Percentiles rank a stretch among this genome's conserved stretches.
Evolutionary conservation across 2,113 vertebrate genomes (phyloP).

Genomic region (Mustelus asterias): DNA sequence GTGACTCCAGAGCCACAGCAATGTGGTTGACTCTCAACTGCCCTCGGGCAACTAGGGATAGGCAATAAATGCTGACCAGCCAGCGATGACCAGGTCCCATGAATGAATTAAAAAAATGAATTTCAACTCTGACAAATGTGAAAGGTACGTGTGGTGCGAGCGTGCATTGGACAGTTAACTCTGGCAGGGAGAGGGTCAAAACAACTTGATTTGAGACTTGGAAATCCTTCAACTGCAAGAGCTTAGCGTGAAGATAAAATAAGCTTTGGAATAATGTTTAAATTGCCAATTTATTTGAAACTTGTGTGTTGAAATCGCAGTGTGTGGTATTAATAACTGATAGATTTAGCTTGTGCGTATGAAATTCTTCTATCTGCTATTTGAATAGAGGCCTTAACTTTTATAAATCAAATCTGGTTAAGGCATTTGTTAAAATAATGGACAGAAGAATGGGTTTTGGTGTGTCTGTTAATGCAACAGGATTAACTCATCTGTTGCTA

Average conservation of each 20-base stretch:
- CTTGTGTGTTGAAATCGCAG: background rate
- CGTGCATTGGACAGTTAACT: too few species aligned
- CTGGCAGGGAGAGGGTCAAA: too few species aligned
- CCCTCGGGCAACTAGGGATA: too few species aligned
- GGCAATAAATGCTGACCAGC: too few species aligned
- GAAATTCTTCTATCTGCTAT: background rate
- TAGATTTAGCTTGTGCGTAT: background rate
- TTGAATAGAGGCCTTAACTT: background rate
- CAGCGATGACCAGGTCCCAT: too few species aligned
- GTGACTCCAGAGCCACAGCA: too few species aligned
- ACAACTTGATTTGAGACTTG: background rate
- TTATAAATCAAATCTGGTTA: background rate
- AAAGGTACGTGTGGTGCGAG: background rate
- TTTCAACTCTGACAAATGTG: background rate
- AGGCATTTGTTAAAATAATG: background rate
- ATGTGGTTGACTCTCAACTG: too few species aligned
- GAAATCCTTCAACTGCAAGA: background rate
- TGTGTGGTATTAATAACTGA: background rate
- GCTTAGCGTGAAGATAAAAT: background rate
- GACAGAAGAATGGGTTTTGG: background rate
- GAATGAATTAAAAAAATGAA: background rate
- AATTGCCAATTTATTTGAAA: background rate
- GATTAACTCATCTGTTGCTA: background rate
- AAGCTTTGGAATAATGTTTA: background rate
- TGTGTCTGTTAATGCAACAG: background rate